These are phyloP conservation scores for Caenorhabditis afra DNA, from an alignment of 2,888 invertebrate genomes.

Conservation along the genomic window DNA sequence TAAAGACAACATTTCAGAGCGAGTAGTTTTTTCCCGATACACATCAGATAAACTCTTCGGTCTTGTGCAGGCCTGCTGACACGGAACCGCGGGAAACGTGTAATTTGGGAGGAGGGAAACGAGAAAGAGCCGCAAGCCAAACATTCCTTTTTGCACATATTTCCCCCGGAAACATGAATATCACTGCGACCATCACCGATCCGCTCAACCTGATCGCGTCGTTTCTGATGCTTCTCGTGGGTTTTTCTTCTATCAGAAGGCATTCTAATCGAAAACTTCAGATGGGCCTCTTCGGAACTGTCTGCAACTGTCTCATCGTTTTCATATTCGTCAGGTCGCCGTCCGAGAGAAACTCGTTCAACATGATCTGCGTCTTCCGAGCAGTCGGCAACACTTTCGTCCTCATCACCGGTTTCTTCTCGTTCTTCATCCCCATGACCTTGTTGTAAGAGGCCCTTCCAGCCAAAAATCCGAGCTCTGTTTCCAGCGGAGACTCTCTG, in stretches of 20 bases:
- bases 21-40: not conserved
- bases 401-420: conserved; percentile 18
- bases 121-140: too few species aligned
- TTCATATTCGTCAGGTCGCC: conserved; percentile 5
- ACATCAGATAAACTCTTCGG: too few species aligned
- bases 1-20: too few species aligned
- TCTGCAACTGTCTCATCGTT: conserved; percentile 16
- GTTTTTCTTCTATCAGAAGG: not conserved
- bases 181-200: not conserved
- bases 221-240: not conserved
- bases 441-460: conserved; percentile 17
- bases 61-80: not conserved
- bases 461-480: not conserved
- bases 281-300: conserved; percentile 9
- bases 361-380: conserved; percentile 36
- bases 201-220: not conserved
- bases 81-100: not conserved
- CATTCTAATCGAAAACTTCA: not conserved
- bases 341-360: conserved; percentile 33
- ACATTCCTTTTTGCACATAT: too few species aligned
- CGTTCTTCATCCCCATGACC: conserved; percentile 26
- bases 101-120: too few species aligned
- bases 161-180: too few species aligned
- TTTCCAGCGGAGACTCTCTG: conserved; percentile 1
- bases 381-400: conserved; percentile 22